These are phyloP conservation scores for Distichodus sexfasciatus DNA, from an alignment of 2,797 vertebrate species.

Conservation along the genomic window DNA sequence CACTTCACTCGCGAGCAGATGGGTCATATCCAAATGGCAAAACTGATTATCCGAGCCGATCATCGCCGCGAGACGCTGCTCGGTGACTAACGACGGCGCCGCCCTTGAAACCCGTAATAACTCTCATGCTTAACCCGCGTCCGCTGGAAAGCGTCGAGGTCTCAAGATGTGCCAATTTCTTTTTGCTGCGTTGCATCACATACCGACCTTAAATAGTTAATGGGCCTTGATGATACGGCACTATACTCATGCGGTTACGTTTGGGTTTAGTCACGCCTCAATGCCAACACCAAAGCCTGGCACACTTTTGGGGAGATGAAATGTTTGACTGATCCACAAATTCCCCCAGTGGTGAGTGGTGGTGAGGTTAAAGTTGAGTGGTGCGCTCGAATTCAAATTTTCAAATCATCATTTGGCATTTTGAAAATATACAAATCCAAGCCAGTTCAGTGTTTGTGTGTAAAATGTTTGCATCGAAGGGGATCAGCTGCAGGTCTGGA, in stretches of 20 bases:
- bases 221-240: conserved; percentile 13
- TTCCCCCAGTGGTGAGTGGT: too few relatives aligned
- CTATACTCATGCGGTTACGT: conserved; percentile 33
- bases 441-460: too few relatives aligned
- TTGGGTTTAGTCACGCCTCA: conserved; percentile 26
- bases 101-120: conserved; percentile 20
- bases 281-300: conserved; percentile 12
- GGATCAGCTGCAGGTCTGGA: too few relatives aligned
- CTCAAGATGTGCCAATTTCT: not conserved
- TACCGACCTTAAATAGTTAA: conserved; percentile 30
- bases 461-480: too few relatives aligned
- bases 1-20: conserved; percentile 24
- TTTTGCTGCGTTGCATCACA: conserved; percentile 8
- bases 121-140: too few relatives aligned
- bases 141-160: too few relatives aligned
- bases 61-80: not conserved
- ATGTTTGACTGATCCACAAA: too few relatives aligned
- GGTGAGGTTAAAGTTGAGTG: too few relatives aligned
- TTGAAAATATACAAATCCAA: too few relatives aligned
- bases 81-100: conserved; percentile 24
- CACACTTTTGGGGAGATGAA: too few relatives aligned
- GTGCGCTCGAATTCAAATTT: not conserved
- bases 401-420: not conserved
- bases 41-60: conserved; percentile 28
- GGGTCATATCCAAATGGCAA: conserved; percentile 38